Evolutionary conservation across 2,797 vertebrate species (phyloP).

Genomic region (Sebastes matsubarae): DNA sequence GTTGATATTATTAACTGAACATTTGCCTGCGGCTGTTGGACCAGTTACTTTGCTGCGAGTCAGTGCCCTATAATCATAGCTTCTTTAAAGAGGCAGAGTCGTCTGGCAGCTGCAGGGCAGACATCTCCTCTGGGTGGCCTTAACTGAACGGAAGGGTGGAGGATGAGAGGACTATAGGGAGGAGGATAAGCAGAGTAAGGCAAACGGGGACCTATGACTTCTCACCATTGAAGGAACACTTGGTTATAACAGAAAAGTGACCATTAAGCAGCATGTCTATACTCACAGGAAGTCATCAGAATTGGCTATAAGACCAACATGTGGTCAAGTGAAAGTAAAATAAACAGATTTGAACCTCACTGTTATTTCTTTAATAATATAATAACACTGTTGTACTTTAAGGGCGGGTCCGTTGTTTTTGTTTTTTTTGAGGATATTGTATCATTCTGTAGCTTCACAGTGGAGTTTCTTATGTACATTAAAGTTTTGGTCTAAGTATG

Average conservation of each 20-base stretch:
- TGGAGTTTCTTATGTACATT: too few species aligned
- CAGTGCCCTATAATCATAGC: conserved; percentile 19
- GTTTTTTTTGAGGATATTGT: too few species aligned
- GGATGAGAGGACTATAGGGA: not conserved
- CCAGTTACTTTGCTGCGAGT: not conserved
- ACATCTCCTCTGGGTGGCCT: conserved; percentile 15
- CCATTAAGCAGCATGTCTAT: not conserved
- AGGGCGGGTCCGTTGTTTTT: not conserved
- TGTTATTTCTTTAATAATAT: not conserved
- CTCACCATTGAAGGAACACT: not conserved
- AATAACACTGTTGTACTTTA: not conserved
- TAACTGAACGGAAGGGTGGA: not conserved
- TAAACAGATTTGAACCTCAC: not conserved
- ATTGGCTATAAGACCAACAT: not conserved
- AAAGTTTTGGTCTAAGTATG: too few species aligned
- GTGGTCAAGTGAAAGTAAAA: not conserved
- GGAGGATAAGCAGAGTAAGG: not conserved
- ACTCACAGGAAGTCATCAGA: not conserved
- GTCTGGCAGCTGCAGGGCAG: conserved; percentile 25
- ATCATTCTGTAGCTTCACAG: too few species aligned
- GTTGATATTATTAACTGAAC: not conserved
- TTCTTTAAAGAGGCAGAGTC: conserved; percentile 14
- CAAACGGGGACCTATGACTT: not conserved
- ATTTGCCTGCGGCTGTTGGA: not conserved
- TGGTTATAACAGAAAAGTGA: not conserved